Conservation (phyloP, 2,797 vertebrate genomes). For the Danio aesculapii region DNA sequence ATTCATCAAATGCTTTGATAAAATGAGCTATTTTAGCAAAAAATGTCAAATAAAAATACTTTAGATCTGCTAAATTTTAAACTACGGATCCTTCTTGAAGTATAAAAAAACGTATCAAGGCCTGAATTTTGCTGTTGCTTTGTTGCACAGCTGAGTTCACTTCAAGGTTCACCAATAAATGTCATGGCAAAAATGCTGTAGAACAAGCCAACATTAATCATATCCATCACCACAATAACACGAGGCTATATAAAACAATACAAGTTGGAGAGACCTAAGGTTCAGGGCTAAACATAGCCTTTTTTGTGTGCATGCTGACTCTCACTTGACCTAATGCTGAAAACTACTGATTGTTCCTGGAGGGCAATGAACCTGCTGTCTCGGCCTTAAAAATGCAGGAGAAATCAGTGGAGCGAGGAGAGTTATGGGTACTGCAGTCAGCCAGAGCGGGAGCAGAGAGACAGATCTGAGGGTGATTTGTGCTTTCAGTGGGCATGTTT, state of each 20-base stretch:
- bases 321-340: slow-evolving; percentile 21
- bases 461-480: slow-evolving; percentile 36
- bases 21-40: background rate
- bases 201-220: slow-evolving; percentile 45
- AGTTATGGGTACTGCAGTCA: slow-evolving; percentile 27
- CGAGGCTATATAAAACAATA: slow-evolving; percentile 30
- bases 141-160: background rate
- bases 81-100: background rate
- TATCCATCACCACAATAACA: slow-evolving; percentile 4
- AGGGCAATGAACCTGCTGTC: slow-evolving; percentile 7
- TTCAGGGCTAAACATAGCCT: slow-evolving; percentile 20
- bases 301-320: slow-evolving; percentile 20
- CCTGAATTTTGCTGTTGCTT: slow-evolving; percentile 18
- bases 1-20: background rate
- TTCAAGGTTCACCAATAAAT: slow-evolving; percentile 45
- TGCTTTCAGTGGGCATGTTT: slow-evolving; percentile 38
- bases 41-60: background rate
- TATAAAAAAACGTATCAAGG: background rate
- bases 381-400: slow-evolving; percentile 15
- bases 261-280: background rate
- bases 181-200: slow-evolving; percentile 14
- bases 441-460: slow-evolving; percentile 3
- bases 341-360: slow-evolving; percentile 38
- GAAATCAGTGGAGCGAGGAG: slow-evolving; percentile 35
- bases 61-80: slow-evolving; percentile 4